These are phyloP conservation scores for Regulus satrapa DNA, from an alignment of 2,113 vertebrate species.

Conservation along the genomic window DNA sequence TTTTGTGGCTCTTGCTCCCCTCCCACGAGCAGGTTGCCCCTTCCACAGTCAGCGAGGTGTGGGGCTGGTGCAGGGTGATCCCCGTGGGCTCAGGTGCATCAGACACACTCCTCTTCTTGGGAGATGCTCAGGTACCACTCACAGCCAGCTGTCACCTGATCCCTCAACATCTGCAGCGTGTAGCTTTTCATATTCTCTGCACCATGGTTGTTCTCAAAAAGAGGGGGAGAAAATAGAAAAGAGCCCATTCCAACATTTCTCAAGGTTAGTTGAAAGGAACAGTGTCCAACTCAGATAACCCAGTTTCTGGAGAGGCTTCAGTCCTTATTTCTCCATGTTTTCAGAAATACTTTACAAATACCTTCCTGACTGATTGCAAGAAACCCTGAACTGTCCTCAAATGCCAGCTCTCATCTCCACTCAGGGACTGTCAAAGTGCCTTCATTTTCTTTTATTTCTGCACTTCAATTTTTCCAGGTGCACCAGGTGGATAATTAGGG, in stretches of 20 bases:
- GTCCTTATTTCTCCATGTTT: not conserved
- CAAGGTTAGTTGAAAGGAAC: not conserved
- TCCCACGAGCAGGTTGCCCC: not conserved
- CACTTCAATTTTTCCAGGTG: not conserved
- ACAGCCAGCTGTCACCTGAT: not conserved
- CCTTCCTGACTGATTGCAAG: not conserved
- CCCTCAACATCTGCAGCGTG: not conserved
- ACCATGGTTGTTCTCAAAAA: not conserved
- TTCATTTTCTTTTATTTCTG: not conserved
- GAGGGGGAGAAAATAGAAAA: not conserved
- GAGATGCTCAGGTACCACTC: not conserved
- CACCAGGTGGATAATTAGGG: not conserved
- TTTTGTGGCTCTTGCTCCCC: not conserved
- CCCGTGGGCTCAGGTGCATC: not conserved
- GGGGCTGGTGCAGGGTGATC: too few relatives aligned
- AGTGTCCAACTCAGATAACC: accelerated
- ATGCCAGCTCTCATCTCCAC: not conserved
- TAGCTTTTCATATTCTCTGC: not conserved
- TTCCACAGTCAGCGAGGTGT: accelerated
- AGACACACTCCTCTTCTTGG: not conserved
- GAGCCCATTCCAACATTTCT: not conserved
- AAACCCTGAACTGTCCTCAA: not conserved
- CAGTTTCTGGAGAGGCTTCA: not conserved
- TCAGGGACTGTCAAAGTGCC: not conserved
- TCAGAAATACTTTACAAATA: not conserved